These are phyloP conservation scores for Hapalemur alaotrensis DNA, from an alignment of 2,797 vertebrate species.

Conservation along the genomic window DNA sequence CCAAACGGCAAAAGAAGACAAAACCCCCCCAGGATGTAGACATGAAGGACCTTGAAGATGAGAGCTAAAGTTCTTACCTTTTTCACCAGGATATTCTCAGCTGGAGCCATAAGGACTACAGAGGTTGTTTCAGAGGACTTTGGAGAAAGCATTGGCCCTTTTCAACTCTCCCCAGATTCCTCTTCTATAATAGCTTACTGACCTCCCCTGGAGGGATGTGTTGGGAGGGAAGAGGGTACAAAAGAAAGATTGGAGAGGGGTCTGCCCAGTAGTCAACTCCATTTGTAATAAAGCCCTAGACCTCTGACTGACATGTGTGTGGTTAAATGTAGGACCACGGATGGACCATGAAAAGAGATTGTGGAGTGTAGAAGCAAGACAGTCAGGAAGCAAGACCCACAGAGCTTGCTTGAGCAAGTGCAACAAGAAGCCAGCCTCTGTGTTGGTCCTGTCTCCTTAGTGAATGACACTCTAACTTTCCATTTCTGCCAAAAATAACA, in stretches of 20 bases:
- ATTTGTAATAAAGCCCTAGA: slow-evolving; percentile 45
- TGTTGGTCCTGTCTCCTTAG: neutral
- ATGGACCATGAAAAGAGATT: neutral
- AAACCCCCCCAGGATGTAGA: slow-evolving; percentile 76
- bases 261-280: neutral
- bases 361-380: neutral
- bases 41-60: slow-evolving; percentile 73
- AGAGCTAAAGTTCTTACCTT: slow-evolving; percentile 19
- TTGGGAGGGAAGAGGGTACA: neutral
- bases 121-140: neutral
- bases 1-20: slow-evolving; percentile 55
- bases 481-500: neutral
- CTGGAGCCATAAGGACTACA: neutral
- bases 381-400: neutral
- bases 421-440: neutral
- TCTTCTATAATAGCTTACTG: neutral
- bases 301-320: neutral
- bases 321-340: neutral
- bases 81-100: neutral
- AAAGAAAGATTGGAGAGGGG: neutral
- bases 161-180: neutral
- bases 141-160: neutral
- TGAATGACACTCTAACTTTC: neutral
- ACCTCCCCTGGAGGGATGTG: neutral
- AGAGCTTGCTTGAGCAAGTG: neutral